Evolutionary conservation across 92 coral and sea anemone genomes (phyloP).

Genomic region (Palythoa heliodiscus): DNA sequence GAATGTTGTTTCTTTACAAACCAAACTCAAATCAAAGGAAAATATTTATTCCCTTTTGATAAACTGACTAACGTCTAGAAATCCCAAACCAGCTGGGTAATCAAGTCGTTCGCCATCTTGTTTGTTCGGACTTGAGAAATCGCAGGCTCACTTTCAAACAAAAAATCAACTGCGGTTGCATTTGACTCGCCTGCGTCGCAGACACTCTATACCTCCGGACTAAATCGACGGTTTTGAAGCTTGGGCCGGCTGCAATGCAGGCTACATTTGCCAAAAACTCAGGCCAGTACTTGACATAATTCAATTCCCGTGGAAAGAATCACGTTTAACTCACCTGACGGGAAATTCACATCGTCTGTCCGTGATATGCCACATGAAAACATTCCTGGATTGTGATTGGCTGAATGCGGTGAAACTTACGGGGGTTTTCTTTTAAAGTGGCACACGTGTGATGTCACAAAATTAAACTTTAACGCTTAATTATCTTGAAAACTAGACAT

Average conservation of each 20-base stretch:
- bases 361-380: neutral
- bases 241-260: too few species aligned
- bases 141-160: constrained; percentile 25
- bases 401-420: neutral
- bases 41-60: neutral
- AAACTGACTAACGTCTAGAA: neutral
- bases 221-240: too few species aligned
- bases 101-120: constrained; percentile 37
- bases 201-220: too few species aligned
- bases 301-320: neutral
- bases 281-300: neutral
- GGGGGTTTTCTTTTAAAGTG: too few species aligned
- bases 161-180: neutral
- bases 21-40: neutral
- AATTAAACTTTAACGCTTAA: too few species aligned
- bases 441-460: too few species aligned
- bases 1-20: neutral
- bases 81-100: neutral
- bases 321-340: neutral
- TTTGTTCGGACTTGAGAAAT: constrained; percentile 31
- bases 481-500: too few species aligned
- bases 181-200: neutral
- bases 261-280: neutral
- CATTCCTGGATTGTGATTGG: neutral
- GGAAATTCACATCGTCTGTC: neutral